These are phyloP conservation scores for Perca schrenkii DNA, from an alignment of 2,113 vertebrate genomes.

Conservation along the genomic window DNA sequence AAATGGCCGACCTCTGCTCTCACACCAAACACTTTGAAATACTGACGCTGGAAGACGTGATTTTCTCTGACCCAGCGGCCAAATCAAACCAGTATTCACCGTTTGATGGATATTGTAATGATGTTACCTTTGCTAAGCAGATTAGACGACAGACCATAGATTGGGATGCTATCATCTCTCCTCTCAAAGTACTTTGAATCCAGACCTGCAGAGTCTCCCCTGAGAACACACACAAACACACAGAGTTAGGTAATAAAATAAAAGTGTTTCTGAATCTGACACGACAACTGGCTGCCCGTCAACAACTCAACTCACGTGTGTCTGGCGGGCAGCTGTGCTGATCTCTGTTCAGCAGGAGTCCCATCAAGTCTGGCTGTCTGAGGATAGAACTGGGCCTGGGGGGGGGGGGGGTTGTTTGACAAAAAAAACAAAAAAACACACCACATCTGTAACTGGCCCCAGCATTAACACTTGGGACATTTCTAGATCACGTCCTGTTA, in stretches of 20 bases:
- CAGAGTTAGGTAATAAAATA: too few species aligned
- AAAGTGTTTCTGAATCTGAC: too few species aligned
- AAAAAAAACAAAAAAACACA: background rate
- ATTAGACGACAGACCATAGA: constrained; percentile 88
- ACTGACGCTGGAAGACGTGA: background rate
- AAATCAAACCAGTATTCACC: background rate
- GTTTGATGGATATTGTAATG: background rate
- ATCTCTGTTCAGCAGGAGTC: constrained; percentile 51
- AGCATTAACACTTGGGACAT: too few species aligned
- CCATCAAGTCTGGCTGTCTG: constrained; percentile 77
- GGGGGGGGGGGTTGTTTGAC: background rate
- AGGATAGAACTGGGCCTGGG: constrained; percentile 88
- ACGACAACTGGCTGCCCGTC: too few species aligned
- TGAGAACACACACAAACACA: constrained; percentile 24
- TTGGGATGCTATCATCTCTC: constrained; percentile 90
- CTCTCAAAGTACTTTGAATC: constrained; percentile 94
- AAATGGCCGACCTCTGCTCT: too few species aligned
- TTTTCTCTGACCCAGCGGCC: too few species aligned
- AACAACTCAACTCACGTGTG: constrained; percentile 60
- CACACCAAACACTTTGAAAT: too few species aligned
- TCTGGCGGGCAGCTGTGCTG: constrained; percentile 75
- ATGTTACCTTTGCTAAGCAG: constrained; percentile 75
- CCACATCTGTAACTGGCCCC: background rate
- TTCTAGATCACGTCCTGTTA: too few species aligned
- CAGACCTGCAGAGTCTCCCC: constrained; percentile 85